Conservation (phyloP, 2,888 invertebrate species). For the Andrena haemorrhoa region DNA sequence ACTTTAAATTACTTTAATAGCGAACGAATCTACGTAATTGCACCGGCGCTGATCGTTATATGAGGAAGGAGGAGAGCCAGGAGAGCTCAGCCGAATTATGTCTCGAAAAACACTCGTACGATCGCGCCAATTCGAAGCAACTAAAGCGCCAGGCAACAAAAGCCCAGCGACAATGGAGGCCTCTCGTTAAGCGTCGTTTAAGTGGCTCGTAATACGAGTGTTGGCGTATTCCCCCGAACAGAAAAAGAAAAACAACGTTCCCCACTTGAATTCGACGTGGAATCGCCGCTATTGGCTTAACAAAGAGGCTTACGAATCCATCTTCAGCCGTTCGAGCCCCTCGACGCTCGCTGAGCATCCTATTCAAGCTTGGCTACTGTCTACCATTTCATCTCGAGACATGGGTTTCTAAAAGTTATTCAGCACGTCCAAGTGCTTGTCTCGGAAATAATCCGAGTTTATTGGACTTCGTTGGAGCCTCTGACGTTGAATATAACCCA, state of each 20-base stretch:
- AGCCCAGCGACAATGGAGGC: constrained; percentile 50
- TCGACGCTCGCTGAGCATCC: not conserved
- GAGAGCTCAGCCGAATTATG: constrained; percentile 31
- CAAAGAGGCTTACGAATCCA: constrained; percentile 5
- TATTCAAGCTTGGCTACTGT: not conserved
- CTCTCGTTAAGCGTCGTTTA: constrained; percentile 58
- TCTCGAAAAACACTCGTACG: constrained; percentile 46
- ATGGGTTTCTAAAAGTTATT: not conserved
- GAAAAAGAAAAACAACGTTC: constrained; percentile 49
- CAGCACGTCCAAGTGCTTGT: too few species aligned
- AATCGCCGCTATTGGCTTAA: constrained; percentile 4
- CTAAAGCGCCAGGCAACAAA: constrained; percentile 41
- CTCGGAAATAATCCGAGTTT: too few species aligned
- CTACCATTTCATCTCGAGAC: constrained; percentile 8
- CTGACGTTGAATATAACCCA: too few species aligned
- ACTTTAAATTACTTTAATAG: too few species aligned
- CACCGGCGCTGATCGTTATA: not conserved
- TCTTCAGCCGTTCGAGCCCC: not conserved
- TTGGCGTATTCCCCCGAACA: constrained; percentile 36
- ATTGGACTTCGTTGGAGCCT: too few species aligned
- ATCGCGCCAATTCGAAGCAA: constrained; percentile 44
- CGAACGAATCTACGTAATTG: too few species aligned
- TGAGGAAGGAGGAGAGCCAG: not conserved
- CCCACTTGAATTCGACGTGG: constrained; percentile 12
- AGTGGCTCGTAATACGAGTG: constrained; percentile 59